Conservation (phyloP, 2,113 vertebrate genomes). For the Electrona antarctica region DNA sequence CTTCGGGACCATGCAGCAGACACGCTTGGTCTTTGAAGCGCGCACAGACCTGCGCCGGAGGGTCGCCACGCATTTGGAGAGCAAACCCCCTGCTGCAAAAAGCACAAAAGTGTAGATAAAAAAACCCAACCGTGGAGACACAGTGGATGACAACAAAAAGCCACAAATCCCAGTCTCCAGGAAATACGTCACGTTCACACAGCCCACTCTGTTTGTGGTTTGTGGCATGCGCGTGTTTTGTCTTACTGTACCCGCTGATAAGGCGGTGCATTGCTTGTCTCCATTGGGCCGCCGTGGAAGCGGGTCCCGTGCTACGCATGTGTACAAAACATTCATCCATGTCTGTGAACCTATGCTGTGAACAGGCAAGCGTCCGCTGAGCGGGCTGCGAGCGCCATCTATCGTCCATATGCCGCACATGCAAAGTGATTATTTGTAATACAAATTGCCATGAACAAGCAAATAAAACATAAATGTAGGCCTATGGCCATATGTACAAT, state of each 20-base stretch:
- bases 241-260: accelerated
- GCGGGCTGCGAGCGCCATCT: slow-evolving; percentile 59
- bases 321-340: slow-evolving; percentile 7
- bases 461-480: not conserved
- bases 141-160: slow-evolving; percentile 71
- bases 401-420: slow-evolving; percentile 10
- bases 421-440: slow-evolving; percentile 18
- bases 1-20: not conserved
- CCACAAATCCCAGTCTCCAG: slow-evolving; percentile 70
- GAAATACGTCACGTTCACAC: slow-evolving; percentile 77
- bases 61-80: no score
- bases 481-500: no score
- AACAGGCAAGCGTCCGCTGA: accelerated
- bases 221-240: slow-evolving; percentile 42
- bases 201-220: slow-evolving; percentile 8
- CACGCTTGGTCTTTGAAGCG: no score
- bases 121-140: slow-evolving; percentile 28
- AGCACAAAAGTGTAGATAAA: not conserved
- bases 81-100: not conserved
- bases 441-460: accelerated
- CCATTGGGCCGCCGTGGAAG: not conserved
- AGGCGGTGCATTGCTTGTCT: slow-evolving; percentile 21
- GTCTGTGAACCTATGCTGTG: no score
- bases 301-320: slow-evolving; percentile 17
- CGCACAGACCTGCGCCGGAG: no score